Evolutionary conservation across 2,113 vertebrate species (phyloP).

Genomic region (Podarcis cretensis): DNA sequence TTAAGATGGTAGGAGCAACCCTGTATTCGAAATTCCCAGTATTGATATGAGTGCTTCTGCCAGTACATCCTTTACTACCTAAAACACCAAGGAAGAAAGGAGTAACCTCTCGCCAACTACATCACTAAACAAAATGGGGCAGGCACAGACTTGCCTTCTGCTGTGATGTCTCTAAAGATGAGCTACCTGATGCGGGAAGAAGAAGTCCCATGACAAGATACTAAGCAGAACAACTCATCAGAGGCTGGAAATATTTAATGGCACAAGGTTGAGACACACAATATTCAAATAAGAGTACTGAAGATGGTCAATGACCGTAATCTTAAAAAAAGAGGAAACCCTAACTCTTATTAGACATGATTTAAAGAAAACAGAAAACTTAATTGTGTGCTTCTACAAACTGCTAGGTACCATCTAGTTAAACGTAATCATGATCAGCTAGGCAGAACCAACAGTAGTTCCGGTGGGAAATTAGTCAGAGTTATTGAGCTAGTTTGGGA

Average conservation of each 20-base stretch:
- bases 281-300: neutral
- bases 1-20: neutral
- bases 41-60: neutral
- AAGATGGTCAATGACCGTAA: neutral
- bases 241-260: neutral
- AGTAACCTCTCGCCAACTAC: rapidly evolving
- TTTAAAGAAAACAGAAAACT: neutral
- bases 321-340: neutral
- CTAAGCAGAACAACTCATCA: neutral
- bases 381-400: neutral
- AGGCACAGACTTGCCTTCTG: neutral
- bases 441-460: neutral
- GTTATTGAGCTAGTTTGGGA: no score
- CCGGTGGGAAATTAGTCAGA: neutral
- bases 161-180: neutral
- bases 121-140: neutral
- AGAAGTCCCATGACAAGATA: neutral
- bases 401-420: no score
- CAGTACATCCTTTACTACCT: neutral
- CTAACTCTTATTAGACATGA: neutral
- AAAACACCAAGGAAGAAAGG: neutral
- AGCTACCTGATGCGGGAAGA: neutral
- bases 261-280: neutral
- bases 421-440: neutral
- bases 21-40: neutral